A percentile compares a stretch with the other conserved stretches of the same genome.
Evolutionary conservation across 2,888 invertebrate species (phyloP).

Genomic region (Caenorhabditis wallacei): DNA sequence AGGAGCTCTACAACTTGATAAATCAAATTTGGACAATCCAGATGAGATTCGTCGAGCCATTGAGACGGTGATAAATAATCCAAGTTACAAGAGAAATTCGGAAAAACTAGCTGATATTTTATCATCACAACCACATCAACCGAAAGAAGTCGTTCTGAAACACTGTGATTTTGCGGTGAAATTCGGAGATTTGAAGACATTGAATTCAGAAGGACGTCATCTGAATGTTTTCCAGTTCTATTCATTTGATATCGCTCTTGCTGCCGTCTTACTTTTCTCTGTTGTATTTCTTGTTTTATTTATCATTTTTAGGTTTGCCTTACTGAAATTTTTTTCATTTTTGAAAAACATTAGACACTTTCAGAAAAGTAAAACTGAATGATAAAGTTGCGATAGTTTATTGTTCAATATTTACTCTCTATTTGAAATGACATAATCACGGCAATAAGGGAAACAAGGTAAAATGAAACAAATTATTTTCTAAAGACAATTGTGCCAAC

Average conservation of each 20-base stretch:
- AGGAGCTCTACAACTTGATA: conserved; percentile 47
- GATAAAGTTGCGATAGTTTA: no score
- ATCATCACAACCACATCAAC: conserved; percentile 23
- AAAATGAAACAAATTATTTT: no score
- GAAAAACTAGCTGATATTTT: conserved; percentile 33
- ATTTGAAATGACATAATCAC: no score
- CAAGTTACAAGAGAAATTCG: conserved; percentile 28
- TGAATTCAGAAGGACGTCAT: conserved; percentile 58
- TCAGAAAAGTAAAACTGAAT: no score
- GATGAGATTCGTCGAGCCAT: conserved; percentile 47
- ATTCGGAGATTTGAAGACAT: conserved; percentile 36
- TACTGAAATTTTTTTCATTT: background rate
- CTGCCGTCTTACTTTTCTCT: background rate
- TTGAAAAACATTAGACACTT: no score
- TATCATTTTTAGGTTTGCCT: background rate
- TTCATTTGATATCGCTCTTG: conserved; percentile 41
- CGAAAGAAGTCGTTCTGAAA: conserved; percentile 51
- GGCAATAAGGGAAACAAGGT: no score
- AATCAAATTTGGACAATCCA: conserved; percentile 36
- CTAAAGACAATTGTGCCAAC: no score
- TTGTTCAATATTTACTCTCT: no score
- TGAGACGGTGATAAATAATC: conserved; percentile 33
- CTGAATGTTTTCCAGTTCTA: conserved; percentile 63
- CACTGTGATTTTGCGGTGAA: conserved; percentile 51
- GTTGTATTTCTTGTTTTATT: background rate